A percentile compares a stretch with the other conserved stretches of the same genome.
These are phyloP conservation scores for Drosophila recens DNA, from an alignment of 2,888 invertebrate species.

Conservation along the genomic window DNA sequence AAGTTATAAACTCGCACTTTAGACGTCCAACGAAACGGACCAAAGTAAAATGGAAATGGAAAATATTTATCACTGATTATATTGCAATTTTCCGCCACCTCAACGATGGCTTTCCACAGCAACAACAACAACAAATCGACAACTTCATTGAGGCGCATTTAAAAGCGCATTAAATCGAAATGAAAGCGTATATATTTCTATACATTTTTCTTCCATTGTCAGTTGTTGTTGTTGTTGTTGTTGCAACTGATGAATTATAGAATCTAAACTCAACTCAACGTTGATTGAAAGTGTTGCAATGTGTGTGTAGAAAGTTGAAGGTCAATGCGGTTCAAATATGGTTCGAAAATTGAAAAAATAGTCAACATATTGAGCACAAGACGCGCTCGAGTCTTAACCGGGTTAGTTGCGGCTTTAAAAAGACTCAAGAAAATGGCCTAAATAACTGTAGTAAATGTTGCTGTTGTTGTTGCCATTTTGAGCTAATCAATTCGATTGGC, in stretches of 20 bases:
- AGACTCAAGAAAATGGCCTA: conserved; percentile 24
- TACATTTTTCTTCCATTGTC: neutral
- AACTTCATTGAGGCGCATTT: conserved; percentile 64
- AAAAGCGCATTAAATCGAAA: conserved; percentile 77
- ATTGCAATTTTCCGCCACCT: conserved; percentile 55
- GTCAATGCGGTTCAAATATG: conserved; percentile 49
- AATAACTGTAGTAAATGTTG: conserved; percentile 19
- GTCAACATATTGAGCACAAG: conserved; percentile 41
- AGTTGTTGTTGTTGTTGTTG: conserved; percentile 1
- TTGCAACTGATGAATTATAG: conserved; percentile 44
- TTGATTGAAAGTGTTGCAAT: conserved; percentile 62
- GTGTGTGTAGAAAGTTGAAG: conserved; percentile 61
- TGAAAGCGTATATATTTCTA: conserved; percentile 76
- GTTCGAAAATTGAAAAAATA: conserved; percentile 27
- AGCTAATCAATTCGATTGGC: conserved; percentile 21
- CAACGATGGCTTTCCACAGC: conserved; percentile 35
- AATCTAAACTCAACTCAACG: conserved; percentile 38
- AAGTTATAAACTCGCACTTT: neutral
- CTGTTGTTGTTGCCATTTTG: conserved; percentile 1
- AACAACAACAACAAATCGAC: conserved; percentile 8
- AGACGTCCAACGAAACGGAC: conserved; percentile 24
- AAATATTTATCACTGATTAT: conserved; percentile 77
- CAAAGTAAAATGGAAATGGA: conserved; percentile 57
- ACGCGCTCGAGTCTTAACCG: conserved; percentile 35
- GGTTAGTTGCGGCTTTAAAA: conserved; percentile 32